phyloP scores from a whole-genome alignment of 2,797 vertebrate species.

The Pelobates cultripes region DNA sequence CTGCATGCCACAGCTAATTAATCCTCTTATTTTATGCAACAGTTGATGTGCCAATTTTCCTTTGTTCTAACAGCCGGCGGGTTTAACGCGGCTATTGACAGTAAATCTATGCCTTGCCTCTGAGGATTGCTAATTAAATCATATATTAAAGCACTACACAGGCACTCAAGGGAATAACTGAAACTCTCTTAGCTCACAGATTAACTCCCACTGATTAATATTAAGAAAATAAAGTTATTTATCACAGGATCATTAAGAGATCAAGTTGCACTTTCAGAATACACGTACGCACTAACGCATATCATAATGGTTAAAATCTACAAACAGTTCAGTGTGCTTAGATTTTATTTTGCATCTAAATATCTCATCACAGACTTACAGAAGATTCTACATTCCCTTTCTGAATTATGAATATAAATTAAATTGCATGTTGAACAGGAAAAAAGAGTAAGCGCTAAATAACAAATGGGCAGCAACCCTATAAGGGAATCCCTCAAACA shows the following conservation, averaged over 20 bases:
- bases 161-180: conserved; percentile 33
- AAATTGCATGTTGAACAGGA: too few relatives aligned
- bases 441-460: too few relatives aligned
- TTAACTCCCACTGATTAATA: conserved; percentile 23
- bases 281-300: too few relatives aligned
- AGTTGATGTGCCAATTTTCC: conserved; percentile 36
- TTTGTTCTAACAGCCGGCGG: conserved; percentile 13
- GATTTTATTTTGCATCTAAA: too few relatives aligned
- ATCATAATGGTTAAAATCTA: too few relatives aligned
- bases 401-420: too few relatives aligned
- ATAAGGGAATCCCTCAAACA: too few relatives aligned
- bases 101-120: conserved; percentile 39
- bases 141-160: conserved; percentile 31
- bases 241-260: not conserved
- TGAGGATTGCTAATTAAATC: conserved; percentile 41
- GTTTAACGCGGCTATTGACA: conserved; percentile 28
- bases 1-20: conserved; percentile 34
- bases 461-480: too few relatives aligned
- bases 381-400: too few relatives aligned
- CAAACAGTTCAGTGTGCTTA: too few relatives aligned
- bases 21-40: conserved; percentile 33
- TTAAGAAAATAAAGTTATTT: conserved; percentile 19
- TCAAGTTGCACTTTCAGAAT: too few relatives aligned
- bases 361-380: too few relatives aligned
- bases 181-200: conserved; percentile 34